Percentiles rank a stretch among this genome's conserved stretches.
Conservation (phyloP, 2,113 vertebrate species). For the Leiothrix lutea region DNA sequence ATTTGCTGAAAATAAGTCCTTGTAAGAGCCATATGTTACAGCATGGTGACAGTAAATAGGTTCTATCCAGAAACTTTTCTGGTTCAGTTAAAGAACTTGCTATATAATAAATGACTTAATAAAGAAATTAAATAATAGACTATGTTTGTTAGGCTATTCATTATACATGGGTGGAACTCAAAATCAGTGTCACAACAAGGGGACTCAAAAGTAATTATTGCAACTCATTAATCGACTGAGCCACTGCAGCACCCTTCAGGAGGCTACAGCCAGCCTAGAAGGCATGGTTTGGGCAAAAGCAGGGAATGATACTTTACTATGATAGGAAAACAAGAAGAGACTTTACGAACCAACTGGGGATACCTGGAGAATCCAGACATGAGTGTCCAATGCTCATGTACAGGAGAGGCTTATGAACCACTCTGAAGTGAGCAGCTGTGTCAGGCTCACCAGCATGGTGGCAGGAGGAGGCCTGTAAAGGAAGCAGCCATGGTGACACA, state of each 20-base stretch:
- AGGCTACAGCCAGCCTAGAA: not conserved
- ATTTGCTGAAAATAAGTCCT: not conserved
- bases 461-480: not conserved
- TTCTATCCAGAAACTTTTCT: not conserved
- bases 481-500: not conserved
- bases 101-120: slow-evolving; percentile 12
- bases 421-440: fast-evolving
- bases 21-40: not conserved
- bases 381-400: not conserved
- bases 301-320: not conserved
- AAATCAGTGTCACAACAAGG: not conserved
- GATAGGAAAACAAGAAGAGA: not conserved
- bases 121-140: not conserved
- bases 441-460: fast-evolving
- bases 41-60: not conserved
- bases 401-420: not conserved
- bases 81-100: not conserved
- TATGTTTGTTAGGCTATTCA: not conserved
- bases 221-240: not conserved
- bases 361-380: not conserved
- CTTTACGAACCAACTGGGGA: fast-evolving
- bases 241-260: not conserved
- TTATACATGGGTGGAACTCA: not conserved
- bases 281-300: not conserved
- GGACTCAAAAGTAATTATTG: not conserved